Percentiles rank a stretch among this genome's conserved stretches.
Evolutionary conservation across 2,888 invertebrate genomes (phyloP).

Genomic region (Agrenia bidenticulata): DNA sequence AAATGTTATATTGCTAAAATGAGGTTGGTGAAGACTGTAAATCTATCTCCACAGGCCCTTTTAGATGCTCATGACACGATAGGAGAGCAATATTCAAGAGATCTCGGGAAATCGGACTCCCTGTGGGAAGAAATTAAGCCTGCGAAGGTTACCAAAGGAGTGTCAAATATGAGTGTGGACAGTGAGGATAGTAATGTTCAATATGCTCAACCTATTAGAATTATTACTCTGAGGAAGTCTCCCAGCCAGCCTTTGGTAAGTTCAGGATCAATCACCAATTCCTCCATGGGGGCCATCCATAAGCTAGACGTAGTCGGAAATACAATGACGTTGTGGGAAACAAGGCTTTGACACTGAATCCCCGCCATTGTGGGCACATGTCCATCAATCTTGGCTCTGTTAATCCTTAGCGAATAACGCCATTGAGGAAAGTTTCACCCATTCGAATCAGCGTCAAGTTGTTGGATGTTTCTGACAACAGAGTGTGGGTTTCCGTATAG

Average conservation of each 20-base stretch:
- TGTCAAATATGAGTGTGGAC: constrained; percentile 36
- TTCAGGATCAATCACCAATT: too few relatives aligned
- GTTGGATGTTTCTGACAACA: too few relatives aligned
- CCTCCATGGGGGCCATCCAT: too few relatives aligned
- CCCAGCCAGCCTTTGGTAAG: constrained; percentile 83
- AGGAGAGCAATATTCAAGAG: constrained; percentile 61
- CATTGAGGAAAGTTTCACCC: background rate
- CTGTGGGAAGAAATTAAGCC: constrained; percentile 46
- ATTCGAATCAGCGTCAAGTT: too few relatives aligned
- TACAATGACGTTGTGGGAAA: too few relatives aligned
- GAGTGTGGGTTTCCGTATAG: background rate
- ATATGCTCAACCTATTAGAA: constrained; percentile 65
- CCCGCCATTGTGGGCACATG: too few relatives aligned
- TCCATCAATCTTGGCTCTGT: too few relatives aligned
- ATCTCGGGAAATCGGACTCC: constrained; percentile 9
- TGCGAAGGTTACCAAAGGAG: constrained; percentile 3
- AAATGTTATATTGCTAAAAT: too few relatives aligned
- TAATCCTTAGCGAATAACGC: too few relatives aligned
- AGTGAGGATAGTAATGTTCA: constrained; percentile 40
- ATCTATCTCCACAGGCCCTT: constrained; percentile 66
- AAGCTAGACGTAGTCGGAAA: too few relatives aligned
- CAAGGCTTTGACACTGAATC: too few relatives aligned
- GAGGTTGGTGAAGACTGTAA: too few relatives aligned
- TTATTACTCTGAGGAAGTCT: constrained; percentile 81
- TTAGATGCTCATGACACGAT: constrained; percentile 87